Evolutionary conservation across 2,888 invertebrate species (phyloP).

Genomic region (Leucophenga montana): DNA sequence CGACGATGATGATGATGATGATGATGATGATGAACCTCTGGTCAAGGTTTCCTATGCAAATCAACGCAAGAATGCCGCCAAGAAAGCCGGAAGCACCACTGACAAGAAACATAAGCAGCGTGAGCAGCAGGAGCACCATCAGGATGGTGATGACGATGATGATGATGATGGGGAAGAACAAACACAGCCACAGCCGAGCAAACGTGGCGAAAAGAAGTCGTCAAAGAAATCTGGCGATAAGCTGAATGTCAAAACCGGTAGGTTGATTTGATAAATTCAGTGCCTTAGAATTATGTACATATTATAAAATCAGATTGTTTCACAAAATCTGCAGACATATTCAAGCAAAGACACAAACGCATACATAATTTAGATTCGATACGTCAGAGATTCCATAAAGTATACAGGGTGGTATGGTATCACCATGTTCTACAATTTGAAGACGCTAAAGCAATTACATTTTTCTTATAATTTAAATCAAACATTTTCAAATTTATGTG

Average conservation of each 20-base stretch:
- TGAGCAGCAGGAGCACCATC: slow-evolving; percentile 44
- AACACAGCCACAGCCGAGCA: background rate
- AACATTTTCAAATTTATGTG: too few species aligned
- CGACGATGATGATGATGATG: slow-evolving; percentile 48
- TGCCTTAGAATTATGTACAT: background rate
- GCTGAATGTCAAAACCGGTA: slow-evolving; percentile 79
- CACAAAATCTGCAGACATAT: slow-evolving; percentile 7
- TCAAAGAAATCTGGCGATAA: slow-evolving; percentile 67
- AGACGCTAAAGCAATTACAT: too few species aligned
- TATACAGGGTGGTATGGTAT: too few species aligned
- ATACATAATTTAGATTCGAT: slow-evolving; percentile 29
- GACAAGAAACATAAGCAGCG: slow-evolving; percentile 49
- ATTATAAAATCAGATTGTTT: background rate
- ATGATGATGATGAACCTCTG: slow-evolving; percentile 61
- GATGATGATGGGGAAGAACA: slow-evolving; percentile 8
- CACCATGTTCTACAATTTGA: too few species aligned
- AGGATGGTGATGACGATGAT: slow-evolving; percentile 48
- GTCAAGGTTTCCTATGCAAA: slow-evolving; percentile 71
- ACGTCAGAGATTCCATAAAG: too few species aligned
- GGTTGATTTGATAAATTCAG: slow-evolving; percentile 80
- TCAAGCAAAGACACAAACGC: slow-evolving; percentile 46
- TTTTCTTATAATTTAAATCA: too few species aligned
- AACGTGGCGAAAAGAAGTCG: slow-evolving; percentile 53
- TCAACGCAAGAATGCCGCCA: slow-evolving; percentile 52
- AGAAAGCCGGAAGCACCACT: slow-evolving; percentile 47